These are phyloP conservation scores for Mylabris phalerata DNA, from an alignment of 1,140 invertebrate genomes.

Conservation along the genomic window DNA sequence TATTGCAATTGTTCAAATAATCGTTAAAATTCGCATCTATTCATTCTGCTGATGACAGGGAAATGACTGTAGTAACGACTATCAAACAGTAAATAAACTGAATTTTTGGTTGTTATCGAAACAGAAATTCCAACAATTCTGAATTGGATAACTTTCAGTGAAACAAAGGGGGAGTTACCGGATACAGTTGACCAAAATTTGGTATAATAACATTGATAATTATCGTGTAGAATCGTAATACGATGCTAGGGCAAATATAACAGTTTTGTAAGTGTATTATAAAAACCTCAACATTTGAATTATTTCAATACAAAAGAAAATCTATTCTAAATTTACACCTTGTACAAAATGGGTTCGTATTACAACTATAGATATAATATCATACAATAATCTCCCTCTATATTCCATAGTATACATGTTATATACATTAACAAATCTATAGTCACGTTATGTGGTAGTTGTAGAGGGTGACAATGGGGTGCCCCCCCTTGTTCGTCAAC, in stretches of 20 bases:
- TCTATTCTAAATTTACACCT: constrained; percentile 27
- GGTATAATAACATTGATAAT: too few species aligned
- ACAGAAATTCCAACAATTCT: too few species aligned
- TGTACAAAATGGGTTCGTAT: constrained; percentile 13
- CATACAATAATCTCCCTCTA: constrained; percentile 15
- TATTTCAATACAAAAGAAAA: constrained; percentile 9
- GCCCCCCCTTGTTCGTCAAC: neutral
- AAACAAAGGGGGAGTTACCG: too few species aligned
- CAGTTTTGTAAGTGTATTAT: constrained; percentile 24
- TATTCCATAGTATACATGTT: too few species aligned
- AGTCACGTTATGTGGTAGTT: constrained; percentile 22
- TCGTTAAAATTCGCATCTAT: constrained; percentile 13
- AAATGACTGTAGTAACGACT: constrained; percentile 9
- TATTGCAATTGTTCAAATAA: constrained; percentile 18
- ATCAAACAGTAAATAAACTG: neutral
- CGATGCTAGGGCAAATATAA: constrained; percentile 23
- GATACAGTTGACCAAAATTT: too few species aligned
- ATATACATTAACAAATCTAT: neutral
- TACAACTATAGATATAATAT: constrained; percentile 10
- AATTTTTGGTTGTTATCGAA: too few species aligned
- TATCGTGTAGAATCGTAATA: constrained; percentile 16
- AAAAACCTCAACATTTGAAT: constrained; percentile 24
- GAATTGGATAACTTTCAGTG: too few species aligned
- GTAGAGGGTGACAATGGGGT: constrained; percentile 15
- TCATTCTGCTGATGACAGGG: constrained; percentile 17